These are phyloP conservation scores for Chelon labrosus DNA, from an alignment of 2,797 vertebrate species.

Conservation along the genomic window DNA sequence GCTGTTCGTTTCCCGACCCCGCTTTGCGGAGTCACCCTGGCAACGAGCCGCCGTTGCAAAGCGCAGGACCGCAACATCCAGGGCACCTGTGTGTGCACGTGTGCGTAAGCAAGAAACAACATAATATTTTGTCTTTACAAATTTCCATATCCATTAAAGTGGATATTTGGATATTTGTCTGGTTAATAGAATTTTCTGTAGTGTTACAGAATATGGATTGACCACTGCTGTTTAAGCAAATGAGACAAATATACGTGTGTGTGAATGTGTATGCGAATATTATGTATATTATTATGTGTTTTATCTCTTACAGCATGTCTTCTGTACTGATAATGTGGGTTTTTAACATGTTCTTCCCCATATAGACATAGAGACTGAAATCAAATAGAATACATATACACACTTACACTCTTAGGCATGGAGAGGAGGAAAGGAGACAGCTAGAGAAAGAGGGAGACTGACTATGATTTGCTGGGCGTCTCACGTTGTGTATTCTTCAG, in stretches of 20 bases:
- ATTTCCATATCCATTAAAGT: constrained; percentile 45
- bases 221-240: neutral
- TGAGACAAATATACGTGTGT: constrained; percentile 10
- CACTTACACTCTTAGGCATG: constrained; percentile 21
- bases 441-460: neutral
- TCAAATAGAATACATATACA: constrained; percentile 40
- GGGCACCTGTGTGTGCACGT: constrained; percentile 40
- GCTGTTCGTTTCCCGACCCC: constrained; percentile 72
- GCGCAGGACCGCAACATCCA: constrained; percentile 34
- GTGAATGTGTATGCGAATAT: constrained; percentile 24
- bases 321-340: constrained; percentile 41
- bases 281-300: neutral
- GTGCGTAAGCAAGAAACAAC: constrained; percentile 25
- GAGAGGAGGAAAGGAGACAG: constrained; percentile 13
- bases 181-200: too few relatives aligned
- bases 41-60: constrained; percentile 68
- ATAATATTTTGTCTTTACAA: constrained; percentile 34
- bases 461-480: constrained; percentile 41
- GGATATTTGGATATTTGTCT: neutral
- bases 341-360: constrained; percentile 40
- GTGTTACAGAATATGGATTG: neutral
- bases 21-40: constrained; percentile 69
- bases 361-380: constrained; percentile 30
- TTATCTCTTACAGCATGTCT: constrained; percentile 40
- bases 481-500: constrained; percentile 61